A percentile compares a stretch with the other conserved stretches of the same genome.
These are phyloP conservation scores for Amblyopsis rosae DNA, from an alignment of 2,113 vertebrate species.

Conservation along the genomic window DNA sequence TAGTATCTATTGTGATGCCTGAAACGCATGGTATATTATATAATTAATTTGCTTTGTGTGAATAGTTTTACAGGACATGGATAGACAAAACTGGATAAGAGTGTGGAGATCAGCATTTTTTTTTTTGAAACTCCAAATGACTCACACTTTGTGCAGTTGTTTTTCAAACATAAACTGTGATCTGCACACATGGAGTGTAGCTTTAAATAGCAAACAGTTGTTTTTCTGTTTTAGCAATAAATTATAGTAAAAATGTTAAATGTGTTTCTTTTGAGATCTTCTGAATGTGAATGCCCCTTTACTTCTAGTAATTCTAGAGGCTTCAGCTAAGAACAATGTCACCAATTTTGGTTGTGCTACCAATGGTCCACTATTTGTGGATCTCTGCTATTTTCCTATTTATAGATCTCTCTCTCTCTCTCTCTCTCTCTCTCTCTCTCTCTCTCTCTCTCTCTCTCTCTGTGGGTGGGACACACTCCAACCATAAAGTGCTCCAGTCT, in stretches of 20 bases:
- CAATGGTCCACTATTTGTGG: conserved; percentile 48
- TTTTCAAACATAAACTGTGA: no score
- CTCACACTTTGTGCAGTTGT: no score
- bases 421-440: conserved; percentile 38
- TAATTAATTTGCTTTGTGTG: neutral
- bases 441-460: conserved; percentile 48
- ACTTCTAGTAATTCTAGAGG: conserved; percentile 6
- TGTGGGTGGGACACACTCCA: conserved; percentile 52
- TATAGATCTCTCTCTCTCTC: conserved; percentile 51
- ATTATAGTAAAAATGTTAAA: neutral
- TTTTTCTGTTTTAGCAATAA: no score
- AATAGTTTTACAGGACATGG: neutral
- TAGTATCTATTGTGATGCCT: neutral
- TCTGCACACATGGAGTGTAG: no score
- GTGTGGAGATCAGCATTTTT: neutral
- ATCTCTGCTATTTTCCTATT: conserved; percentile 62
- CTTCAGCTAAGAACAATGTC: conserved; percentile 16
- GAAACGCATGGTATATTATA: neutral
- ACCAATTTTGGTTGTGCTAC: conserved; percentile 13
- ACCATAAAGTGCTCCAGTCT: conserved; percentile 59
- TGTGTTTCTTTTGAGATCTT: neutral
- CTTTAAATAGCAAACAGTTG: no score
- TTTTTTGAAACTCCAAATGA: no score
- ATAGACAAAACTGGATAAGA: neutral
- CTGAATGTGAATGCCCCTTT: neutral